Evolutionary conservation across 2,888 invertebrate genomes (phyloP).

Genomic region (Crepidodera aurea): DNA sequence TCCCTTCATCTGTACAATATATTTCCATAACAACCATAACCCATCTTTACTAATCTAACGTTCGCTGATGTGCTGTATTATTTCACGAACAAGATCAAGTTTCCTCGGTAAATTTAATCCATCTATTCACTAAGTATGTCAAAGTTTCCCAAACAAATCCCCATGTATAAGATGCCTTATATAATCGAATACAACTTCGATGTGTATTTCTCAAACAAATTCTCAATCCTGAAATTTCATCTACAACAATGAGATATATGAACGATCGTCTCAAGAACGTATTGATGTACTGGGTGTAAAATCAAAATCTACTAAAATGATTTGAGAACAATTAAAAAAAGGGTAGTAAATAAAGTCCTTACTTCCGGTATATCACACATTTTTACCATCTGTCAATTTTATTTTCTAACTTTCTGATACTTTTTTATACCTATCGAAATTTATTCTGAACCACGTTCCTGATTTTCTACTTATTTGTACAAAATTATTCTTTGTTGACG

Average conservation of each 20-base stretch:
- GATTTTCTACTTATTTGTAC: too few species aligned
- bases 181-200: conserved; percentile 10
- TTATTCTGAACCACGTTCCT: too few species aligned
- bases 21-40: conserved; percentile 8
- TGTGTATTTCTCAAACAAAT: conserved; percentile 1
- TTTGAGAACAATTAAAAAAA: too few species aligned
- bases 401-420: too few species aligned
- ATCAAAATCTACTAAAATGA: too few species aligned
- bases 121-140: conserved; percentile 13
- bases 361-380: too few species aligned
- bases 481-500: too few species aligned
- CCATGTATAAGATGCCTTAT: conserved; percentile 6
- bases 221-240: neutral
- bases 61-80: conserved; percentile 4
- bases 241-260: neutral
- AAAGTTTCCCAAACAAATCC: conserved; percentile 16
- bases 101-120: conserved; percentile 15
- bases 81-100: conserved; percentile 7
- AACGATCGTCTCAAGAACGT: too few species aligned
- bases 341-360: too few species aligned
- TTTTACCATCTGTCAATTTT: too few species aligned
- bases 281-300: too few species aligned
- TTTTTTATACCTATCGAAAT: too few species aligned
- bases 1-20: neutral
- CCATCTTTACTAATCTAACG: conserved; percentile 1